Evolutionary conservation across 2,113 vertebrate species (phyloP).

Genomic region (Dipodomys stephensi): DNA sequence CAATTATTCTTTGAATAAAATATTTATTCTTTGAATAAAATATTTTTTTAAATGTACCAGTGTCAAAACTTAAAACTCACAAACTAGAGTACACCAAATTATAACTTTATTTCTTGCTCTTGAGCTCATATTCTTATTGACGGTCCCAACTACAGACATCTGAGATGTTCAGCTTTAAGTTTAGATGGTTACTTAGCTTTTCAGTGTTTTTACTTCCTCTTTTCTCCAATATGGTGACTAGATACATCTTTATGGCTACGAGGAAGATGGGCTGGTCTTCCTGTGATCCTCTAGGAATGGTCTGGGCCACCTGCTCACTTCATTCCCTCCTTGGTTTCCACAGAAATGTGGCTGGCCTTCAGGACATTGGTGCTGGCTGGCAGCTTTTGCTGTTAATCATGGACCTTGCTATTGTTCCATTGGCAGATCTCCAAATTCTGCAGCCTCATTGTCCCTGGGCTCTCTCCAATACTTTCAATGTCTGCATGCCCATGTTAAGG

Average conservation of each 20-base stretch:
- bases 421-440: constrained; percentile 9
- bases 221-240: neutral
- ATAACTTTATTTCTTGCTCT: constrained; percentile 14
- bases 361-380: neutral
- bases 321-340: neutral
- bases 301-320: neutral
- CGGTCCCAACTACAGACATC: neutral
- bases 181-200: neutral
- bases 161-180: neutral
- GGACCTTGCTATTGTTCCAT: neutral
- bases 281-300: neutral
- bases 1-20: constrained; percentile 17
- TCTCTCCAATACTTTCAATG: neutral
- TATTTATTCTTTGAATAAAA: constrained; percentile 6
- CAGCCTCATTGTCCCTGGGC: neutral
- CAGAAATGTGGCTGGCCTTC: neutral
- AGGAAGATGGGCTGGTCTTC: neutral
- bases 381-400: neutral
- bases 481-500: neutral
- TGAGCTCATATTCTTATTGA: neutral
- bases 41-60: neutral
- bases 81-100: neutral
- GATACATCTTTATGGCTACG: neutral
- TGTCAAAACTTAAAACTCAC: constrained; percentile 5
- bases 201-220: neutral